These are phyloP conservation scores for Macrotrachela quadricornifera DNA, from an alignment of 1,140 invertebrate genomes.

Conservation along the genomic window DNA sequence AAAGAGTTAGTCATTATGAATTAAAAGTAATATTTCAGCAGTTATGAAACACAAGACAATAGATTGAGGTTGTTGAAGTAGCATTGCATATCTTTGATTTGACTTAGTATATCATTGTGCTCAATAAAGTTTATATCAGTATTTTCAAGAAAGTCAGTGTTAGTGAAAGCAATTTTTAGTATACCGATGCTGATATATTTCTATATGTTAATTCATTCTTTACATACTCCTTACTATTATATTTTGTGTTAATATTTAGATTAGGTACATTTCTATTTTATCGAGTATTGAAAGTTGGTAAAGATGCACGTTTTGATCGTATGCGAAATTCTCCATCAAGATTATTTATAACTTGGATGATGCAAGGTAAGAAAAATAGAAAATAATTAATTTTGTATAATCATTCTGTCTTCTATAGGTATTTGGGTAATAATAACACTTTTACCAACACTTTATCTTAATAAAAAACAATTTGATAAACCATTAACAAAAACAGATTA, in stretches of 20 bases:
- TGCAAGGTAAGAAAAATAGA: slow-evolving; percentile 21
- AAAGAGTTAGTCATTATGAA: too few species aligned
- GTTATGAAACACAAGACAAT: too few species aligned
- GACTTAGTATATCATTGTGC: too few species aligned
- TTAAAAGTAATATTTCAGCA: too few species aligned
- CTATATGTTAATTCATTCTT: too few species aligned
- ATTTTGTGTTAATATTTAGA: slow-evolving; percentile 13
- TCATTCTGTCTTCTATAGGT: slow-evolving; percentile 14
- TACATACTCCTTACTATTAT: too few species aligned
- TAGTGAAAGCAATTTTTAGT: too few species aligned
- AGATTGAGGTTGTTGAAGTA: too few species aligned
- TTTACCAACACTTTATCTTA: slow-evolving; percentile 27
- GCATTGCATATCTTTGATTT: too few species aligned
- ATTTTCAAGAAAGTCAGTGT: too few species aligned
- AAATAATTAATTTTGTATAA: not conserved
- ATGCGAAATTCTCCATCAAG: slow-evolving; percentile 17
- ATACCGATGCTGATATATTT: too few species aligned
- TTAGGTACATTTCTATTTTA: slow-evolving; percentile 28
- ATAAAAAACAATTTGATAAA: slow-evolving; percentile 15
- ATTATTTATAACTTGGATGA: slow-evolving; percentile 26
- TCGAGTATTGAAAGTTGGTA: slow-evolving; percentile 23
- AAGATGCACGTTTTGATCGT: slow-evolving; percentile 25
- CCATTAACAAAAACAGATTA: slow-evolving; percentile 14
- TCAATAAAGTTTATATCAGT: too few species aligned
- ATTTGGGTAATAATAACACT: slow-evolving; percentile 27